Base-by-base conservation (phyloP, 1,140 invertebrate species). In the Latrodectus geometricus region DNA sequence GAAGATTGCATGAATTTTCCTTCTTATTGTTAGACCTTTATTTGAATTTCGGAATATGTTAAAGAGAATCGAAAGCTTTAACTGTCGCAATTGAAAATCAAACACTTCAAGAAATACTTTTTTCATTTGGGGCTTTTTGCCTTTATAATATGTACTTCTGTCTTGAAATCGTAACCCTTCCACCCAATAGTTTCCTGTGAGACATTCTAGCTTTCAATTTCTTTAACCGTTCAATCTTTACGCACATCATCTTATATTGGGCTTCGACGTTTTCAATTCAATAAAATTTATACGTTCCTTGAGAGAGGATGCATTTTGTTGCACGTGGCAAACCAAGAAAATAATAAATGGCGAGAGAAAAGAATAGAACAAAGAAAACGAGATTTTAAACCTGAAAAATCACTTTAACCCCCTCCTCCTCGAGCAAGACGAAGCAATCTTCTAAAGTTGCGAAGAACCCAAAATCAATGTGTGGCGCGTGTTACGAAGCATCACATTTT, bases 341-440 rank as follows among this genome's bases (percentile, higher is more conserved):
- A 82, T 82, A 82, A 82, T 82, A 82, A 82, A 73, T 73, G 23
- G 52, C 23, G 54, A 74, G 23, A 17, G 66, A 74, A 73, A 73
- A 48, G 20, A 80, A 66, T 66, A 66, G 20, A 78, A 68, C 17
- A 77, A 81, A 82, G 70, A 73, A 82, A 54, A 23, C 52, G 68
- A 73, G 68, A 65, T 73, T 82, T 82, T 82, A 82, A 82, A 82
- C 68, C 69, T 61, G 68, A 73, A 82, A 73, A 82, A 82, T 82
- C 69, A 69, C 80, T 82, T 82, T 73, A 82, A 82, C 80, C 80
- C 70, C 49, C 70, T 23, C n/a, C 69, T 61, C 50, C 52, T 61
- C 66, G n/a, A 61, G 11, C 35, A 65, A 76, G 50, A 17, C 61
- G 76, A 79, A 0, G 52, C 65, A 79, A 80, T 70, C 68, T 54